Evolutionary conservation across 2,113 vertebrate species (phyloP).

Genomic region (Turnix velox): DNA sequence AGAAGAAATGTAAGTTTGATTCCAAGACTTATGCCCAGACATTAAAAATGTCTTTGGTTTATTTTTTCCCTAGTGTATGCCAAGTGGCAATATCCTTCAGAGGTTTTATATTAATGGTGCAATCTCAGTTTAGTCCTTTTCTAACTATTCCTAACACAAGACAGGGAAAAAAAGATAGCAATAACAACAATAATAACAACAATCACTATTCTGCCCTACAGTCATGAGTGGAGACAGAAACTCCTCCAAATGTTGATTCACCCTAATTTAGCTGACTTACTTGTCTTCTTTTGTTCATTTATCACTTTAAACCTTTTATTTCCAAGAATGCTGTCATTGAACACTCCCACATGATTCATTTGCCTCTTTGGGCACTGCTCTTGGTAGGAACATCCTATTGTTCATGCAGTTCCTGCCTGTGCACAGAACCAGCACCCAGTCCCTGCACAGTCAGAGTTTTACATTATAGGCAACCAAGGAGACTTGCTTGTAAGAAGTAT

Average conservation of each 20-base stretch:
- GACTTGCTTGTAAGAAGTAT: background rate
- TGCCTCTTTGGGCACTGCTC: background rate
- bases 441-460: background rate
- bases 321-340: background rate
- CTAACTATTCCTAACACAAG: fast-evolving
- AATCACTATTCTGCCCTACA: background rate
- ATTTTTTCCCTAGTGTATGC: background rate
- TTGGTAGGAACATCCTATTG: background rate
- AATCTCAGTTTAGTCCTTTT: background rate
- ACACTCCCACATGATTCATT: background rate
- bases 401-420: background rate
- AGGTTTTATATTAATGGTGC: background rate
- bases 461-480: background rate
- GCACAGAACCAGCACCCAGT: background rate
- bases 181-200: too few species aligned
- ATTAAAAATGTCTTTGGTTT: background rate
- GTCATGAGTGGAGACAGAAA: background rate
- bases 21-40: background rate
- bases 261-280: background rate
- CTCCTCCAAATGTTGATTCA: background rate
- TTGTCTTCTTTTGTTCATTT: background rate
- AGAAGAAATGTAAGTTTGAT: background rate
- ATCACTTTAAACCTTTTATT: background rate
- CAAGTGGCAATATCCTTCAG: background rate
- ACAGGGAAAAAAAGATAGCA: background rate